phyloP scores from a whole-genome alignment of 2,113 vertebrate species.

The Choloepus hoffmanni region DNA sequence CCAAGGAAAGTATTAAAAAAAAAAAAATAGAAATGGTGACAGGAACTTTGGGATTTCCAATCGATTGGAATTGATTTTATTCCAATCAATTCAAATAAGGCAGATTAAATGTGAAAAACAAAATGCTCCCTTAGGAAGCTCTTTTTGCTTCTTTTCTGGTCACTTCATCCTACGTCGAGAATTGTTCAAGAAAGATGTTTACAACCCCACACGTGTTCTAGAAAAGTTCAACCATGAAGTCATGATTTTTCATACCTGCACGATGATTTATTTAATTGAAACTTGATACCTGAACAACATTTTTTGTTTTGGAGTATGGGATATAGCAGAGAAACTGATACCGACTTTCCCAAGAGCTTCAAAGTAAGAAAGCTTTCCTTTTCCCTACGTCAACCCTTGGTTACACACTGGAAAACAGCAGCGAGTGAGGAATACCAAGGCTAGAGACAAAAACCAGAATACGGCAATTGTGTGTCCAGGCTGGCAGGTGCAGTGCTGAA shows the following conservation, averaged over 20 bases:
- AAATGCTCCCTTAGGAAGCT: not conserved
- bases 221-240: not conserved
- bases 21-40: not conserved
- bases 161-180: not conserved
- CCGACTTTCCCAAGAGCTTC: not conserved
- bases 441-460: not conserved
- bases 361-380: not conserved
- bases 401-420: not conserved
- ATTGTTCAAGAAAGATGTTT: slow-evolving; percentile 6
- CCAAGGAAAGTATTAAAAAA: not conserved
- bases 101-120: slow-evolving; percentile 1
- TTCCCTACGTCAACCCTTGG: not conserved
- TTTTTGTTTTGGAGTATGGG: not conserved
- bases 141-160: not conserved
- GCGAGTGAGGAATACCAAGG: not conserved
- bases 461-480: not conserved
- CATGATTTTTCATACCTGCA: slow-evolving; percentile 17
- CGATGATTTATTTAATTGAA: not conserved
- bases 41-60: slow-evolving; percentile 16
- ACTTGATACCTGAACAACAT: not conserved
- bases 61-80: not conserved
- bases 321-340: not conserved
- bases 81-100: not conserved
- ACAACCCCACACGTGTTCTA: not conserved
- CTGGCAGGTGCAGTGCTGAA: slow-evolving; percentile 35